Evolutionary conservation across 2,888 invertebrate species (phyloP).

Genomic region (Drosophila melanocephala): DNA sequence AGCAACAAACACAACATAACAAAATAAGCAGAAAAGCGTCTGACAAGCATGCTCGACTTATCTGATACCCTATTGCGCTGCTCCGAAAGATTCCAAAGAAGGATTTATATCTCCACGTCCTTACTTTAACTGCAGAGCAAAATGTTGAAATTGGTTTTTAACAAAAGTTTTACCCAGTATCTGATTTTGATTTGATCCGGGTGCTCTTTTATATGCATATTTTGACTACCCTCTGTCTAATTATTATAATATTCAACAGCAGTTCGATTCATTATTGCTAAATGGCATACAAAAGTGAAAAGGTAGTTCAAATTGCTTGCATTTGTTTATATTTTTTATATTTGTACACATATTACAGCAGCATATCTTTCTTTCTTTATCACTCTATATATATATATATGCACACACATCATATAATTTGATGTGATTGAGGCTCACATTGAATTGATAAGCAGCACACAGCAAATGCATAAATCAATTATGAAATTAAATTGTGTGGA

Average conservation of each 20-base stretch:
- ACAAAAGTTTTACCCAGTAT: background rate
- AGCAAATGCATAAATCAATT: constrained; percentile 70
- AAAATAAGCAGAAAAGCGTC: constrained; percentile 8
- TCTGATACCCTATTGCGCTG: background rate
- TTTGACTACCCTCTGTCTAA: background rate
- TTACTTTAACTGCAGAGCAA: background rate
- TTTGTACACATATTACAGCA: background rate
- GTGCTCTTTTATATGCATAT: background rate
- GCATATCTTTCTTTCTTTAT: background rate
- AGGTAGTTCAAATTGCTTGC: constrained; percentile 3
- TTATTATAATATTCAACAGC: background rate
- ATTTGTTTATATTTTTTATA: constrained; percentile 1
- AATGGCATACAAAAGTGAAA: background rate
- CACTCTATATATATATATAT: background rate
- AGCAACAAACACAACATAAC: constrained; percentile 20
- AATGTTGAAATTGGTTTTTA: background rate
- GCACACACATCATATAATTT: background rate
- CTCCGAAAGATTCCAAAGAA: background rate
- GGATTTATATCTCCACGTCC: background rate
- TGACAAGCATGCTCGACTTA: background rate
- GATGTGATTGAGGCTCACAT: constrained; percentile 48
- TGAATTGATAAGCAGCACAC: constrained; percentile 38
- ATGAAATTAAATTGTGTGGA: constrained; percentile 74
- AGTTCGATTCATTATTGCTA: background rate
- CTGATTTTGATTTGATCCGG: background rate